Conservation (phyloP, 1,140 invertebrate species). For the Caerostris extrusa region DNA sequence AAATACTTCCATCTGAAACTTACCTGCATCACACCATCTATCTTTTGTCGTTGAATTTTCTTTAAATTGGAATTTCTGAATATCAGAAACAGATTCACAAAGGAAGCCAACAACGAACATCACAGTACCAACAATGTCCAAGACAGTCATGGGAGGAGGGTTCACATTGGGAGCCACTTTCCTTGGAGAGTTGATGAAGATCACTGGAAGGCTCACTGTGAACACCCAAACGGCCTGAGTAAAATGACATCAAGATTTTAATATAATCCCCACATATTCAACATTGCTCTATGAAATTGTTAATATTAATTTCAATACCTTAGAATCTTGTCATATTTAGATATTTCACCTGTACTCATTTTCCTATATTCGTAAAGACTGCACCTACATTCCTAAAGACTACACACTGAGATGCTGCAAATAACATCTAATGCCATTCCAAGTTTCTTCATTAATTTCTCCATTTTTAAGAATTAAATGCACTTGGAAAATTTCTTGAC, state of each 20-base stretch:
- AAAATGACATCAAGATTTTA: constrained; percentile 46
- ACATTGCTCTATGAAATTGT: no score
- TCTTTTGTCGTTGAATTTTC: constrained; percentile 92
- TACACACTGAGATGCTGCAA: no score
- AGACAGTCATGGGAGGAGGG: constrained; percentile 88
- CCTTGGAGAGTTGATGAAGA: constrained; percentile 93
- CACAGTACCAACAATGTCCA: constrained; percentile 91
- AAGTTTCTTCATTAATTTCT: no score
- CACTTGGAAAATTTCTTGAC: no score
- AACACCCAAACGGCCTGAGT: constrained; percentile 95
- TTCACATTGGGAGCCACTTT: constrained; percentile 83
- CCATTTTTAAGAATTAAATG: no score
- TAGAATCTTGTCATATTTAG: no score
- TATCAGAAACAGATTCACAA: constrained; percentile 93
- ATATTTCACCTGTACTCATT: no score
- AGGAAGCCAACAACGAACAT: constrained; percentile 92
- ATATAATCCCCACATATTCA: no score
- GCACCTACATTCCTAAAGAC: no score
- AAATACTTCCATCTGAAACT: neutral
- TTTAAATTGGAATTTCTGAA: constrained; percentile 94
- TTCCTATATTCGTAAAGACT: no score
- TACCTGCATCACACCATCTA: constrained; percentile 93
- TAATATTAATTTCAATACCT: no score
- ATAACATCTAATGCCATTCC: no score
- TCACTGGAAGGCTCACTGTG: constrained; percentile 93